phyloP scores from a whole-genome alignment of 2,797 vertebrate species.

The Mustela erminea region DNA sequence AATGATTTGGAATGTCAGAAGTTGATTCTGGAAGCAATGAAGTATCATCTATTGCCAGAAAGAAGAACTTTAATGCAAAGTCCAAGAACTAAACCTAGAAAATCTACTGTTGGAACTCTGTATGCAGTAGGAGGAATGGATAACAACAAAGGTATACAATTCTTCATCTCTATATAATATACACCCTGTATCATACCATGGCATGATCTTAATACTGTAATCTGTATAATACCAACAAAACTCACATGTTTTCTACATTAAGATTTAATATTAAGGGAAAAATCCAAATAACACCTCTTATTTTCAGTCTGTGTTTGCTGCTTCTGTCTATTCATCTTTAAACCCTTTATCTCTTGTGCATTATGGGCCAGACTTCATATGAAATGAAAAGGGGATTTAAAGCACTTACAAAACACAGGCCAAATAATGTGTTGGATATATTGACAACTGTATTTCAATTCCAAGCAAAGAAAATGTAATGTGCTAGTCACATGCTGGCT shows the following conservation, averaged over 20 bases:
- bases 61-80: slow-evolving; percentile 92
- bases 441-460: not conserved
- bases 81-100: slow-evolving; percentile 91
- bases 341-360: not conserved
- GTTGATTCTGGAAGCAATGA: slow-evolving; percentile 92
- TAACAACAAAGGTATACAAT: slow-evolving; percentile 90
- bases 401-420: not conserved
- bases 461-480: not conserved
- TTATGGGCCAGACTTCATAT: not conserved
- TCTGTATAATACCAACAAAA: not conserved
- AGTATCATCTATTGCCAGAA: slow-evolving; percentile 91
- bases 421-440: not conserved
- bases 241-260: not conserved
- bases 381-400: not conserved
- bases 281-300: not conserved
- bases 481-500: not conserved
- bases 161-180: not conserved
- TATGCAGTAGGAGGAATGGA: slow-evolving; percentile 92
- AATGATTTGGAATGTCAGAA: slow-evolving; percentile 92
- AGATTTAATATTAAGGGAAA: not conserved
- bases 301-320: not conserved
- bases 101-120: slow-evolving; percentile 90
- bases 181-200: fast-evolving
- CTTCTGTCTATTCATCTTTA: not conserved
- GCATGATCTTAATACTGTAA: not conserved